These are phyloP conservation scores for Salvator merianae DNA, from an alignment of 2,113 vertebrate species.

Conservation along the genomic window DNA sequence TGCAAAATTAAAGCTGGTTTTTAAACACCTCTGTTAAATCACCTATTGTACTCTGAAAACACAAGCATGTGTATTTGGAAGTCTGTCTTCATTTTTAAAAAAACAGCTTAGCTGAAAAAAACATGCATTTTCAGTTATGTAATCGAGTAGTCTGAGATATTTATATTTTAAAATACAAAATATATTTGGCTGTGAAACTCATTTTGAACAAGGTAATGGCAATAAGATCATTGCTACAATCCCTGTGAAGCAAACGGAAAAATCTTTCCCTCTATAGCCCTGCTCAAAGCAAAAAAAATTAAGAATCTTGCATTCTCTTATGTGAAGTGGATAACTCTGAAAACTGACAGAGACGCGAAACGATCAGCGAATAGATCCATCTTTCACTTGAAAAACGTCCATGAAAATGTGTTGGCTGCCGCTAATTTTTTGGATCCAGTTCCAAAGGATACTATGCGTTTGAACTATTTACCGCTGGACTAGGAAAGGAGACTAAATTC, in stretches of 20 bases:
- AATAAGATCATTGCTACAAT: neutral
- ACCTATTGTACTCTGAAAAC: neutral
- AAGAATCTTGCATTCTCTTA: neutral
- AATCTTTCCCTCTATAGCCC: neutral
- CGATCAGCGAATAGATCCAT: accelerated
- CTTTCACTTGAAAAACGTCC: neutral
- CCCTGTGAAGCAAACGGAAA: neutral
- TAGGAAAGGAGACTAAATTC: neutral
- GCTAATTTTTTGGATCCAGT: neutral
- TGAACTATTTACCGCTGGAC: neutral
- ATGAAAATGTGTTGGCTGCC: accelerated
- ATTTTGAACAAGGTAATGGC: neutral
- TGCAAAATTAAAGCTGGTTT: neutral
- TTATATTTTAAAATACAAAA: neutral
- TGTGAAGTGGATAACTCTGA: neutral
- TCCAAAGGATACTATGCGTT: neutral
- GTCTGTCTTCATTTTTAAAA: neutral
- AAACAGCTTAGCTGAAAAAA: neutral
- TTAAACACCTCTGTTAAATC: neutral
- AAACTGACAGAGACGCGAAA: neutral
- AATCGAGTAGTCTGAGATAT: constrained; percentile 25
- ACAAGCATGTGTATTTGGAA: neutral
- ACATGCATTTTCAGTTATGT: constrained; percentile 38
- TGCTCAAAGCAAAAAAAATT: neutral
- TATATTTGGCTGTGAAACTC: neutral